Base-by-base conservation (phyloP, 2,888 invertebrate genomes). In the Carabus problematicus region DNA sequence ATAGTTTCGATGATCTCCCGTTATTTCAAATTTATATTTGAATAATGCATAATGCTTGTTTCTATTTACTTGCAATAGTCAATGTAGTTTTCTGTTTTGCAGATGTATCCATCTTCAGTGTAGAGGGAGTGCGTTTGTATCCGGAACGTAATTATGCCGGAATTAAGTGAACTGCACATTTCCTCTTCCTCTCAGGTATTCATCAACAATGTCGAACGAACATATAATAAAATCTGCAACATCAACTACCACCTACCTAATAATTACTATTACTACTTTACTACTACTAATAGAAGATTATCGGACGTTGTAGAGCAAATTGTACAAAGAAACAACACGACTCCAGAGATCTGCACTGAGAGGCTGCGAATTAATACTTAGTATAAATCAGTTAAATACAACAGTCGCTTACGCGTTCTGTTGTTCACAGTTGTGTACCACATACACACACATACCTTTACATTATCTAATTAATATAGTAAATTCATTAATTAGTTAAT, bases 61-160 rank as follows among this genome's bases (percentile, higher is more conserved):
- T n/a, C n/a, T n/a, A n/a, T n/a, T n/a, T n/a, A n/a, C n/a, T n/a
- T n/a, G n/a, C n/a, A n/a, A n/a, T n/a, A n/a, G n/a, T n/a, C n/a
- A n/a, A n/a, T n/a, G 29, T 29, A 29, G 6, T 29, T 29, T 6
- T 29, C 29, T 29, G 6, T 29, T n/a, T 90, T 90, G 49, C 89
- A 97, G 97, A 95, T 85, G 90, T 94, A 79, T 96, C 97, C 78
- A 95, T 98, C 86, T 96, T 95, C 86, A 94, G 92, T 77, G 95
- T 97, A 80, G 95, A 96, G 84, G 96, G 96, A 77, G 90, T 97
- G 77, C 89, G 91, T 82, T 83, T 95, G 79, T 89, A 90, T 82
- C 90, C 92, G 67, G 97, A 97, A 84, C 88, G 90, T 78, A 85
- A 89, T 79, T 84, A 84, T 77, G 81, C 83, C 70, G 80, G 82